These are phyloP conservation scores for Ptychochromis oligacanthus DNA, from an alignment of 2,113 vertebrate genomes.

Conservation along the genomic window DNA sequence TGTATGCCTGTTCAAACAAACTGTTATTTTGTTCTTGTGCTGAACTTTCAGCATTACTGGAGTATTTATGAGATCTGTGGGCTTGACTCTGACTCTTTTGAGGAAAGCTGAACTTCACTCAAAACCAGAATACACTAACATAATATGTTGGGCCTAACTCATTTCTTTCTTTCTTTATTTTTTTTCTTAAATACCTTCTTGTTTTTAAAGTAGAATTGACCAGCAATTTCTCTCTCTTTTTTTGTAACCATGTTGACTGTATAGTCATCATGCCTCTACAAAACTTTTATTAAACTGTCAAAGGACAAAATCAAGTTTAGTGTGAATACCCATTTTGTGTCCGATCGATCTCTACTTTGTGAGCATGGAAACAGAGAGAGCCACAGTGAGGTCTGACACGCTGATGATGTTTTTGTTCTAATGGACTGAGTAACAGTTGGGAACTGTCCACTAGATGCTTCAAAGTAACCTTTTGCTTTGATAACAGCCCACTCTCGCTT, in stretches of 20 bases:
- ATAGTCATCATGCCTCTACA: neutral
- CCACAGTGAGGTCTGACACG: neutral
- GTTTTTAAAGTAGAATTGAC: neutral
- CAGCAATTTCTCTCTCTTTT: neutral
- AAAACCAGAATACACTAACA: neutral
- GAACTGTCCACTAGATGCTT: constrained; percentile 1
- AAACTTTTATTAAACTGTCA: neutral
- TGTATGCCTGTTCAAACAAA: neutral
- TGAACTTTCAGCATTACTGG: neutral
- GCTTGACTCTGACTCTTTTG: neutral
- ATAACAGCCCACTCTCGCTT: neutral
- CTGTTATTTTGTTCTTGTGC: neutral
- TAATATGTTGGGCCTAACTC: neutral
- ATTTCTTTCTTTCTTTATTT: neutral
- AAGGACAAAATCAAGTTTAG: constrained; percentile 2
- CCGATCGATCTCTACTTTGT: neutral
- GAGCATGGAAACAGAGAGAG: neutral
- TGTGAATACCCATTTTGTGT: neutral
- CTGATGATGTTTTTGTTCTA: constrained; percentile 7
- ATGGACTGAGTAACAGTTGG: constrained; percentile 13
- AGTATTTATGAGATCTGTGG: neutral
- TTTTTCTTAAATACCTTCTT: too few species aligned
- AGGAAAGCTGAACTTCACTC: neutral
- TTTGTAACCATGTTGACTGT: neutral
- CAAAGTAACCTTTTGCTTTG: constrained; percentile 7